Evolutionary conservation across 2,888 invertebrate species (phyloP).

Genomic region (Listrodromus nycthemerus): DNA sequence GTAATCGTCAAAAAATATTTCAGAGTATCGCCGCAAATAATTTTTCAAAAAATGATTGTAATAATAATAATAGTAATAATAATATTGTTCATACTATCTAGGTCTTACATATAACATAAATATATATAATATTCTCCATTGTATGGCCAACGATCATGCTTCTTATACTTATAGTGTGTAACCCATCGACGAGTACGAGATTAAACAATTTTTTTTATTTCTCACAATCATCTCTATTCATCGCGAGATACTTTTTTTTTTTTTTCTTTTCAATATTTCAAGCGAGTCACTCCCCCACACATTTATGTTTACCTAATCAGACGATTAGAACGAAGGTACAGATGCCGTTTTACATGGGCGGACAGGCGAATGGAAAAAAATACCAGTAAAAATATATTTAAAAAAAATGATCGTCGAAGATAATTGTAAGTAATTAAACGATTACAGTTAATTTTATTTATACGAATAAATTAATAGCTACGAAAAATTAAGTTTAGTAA

Average conservation of each 20-base stretch:
- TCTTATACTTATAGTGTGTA: constrained; percentile 76
- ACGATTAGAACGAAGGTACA: constrained; percentile 20
- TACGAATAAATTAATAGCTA: constrained; percentile 65
- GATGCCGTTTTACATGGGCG: constrained; percentile 35
- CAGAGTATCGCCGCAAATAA: constrained; percentile 75
- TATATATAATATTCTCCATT: constrained; percentile 81
- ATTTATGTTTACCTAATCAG: constrained; percentile 50
- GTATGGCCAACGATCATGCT: constrained; percentile 84
- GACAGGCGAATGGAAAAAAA: constrained; percentile 16
- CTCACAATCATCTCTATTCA: constrained; percentile 3
- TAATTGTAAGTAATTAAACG: constrained; percentile 73
- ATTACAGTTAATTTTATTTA: constrained; percentile 71
- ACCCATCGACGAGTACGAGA: constrained; percentile 58
- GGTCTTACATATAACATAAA: constrained; percentile 80
- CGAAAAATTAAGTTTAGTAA: constrained; percentile 58
- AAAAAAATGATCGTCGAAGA: constrained; percentile 73
- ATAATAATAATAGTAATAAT: constrained; percentile 52
- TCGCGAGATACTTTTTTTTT: constrained; percentile 30
- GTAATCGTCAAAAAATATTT: constrained; percentile 73
- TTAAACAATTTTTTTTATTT: constrained; percentile 49
- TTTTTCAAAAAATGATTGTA: constrained; percentile 69
- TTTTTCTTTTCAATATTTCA: constrained; percentile 46
- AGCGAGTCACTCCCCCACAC: constrained; percentile 63
- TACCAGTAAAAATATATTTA: constrained; percentile 7
- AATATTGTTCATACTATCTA: constrained; percentile 72